Evolutionary conservation across 2,888 invertebrate species (phyloP).

Genomic region (Vannuccia rotundouncinata): DNA sequence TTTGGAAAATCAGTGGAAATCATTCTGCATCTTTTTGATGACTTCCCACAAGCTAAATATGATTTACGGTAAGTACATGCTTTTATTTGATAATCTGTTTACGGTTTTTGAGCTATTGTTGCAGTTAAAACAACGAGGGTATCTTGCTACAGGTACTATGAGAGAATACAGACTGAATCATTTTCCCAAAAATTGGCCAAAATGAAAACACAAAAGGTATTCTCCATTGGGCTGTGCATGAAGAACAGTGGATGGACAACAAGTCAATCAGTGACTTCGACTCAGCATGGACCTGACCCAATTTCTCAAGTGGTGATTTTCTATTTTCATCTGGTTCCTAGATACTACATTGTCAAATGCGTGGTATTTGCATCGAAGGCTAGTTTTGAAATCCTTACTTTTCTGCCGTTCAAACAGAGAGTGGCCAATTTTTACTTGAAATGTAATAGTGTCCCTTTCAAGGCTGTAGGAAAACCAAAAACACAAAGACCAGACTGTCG

Average conservation of each 20-base stretch:
- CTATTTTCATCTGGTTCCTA: background rate
- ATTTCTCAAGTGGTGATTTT: constrained; percentile 13
- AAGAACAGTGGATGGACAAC: constrained; percentile 6
- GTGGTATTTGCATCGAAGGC: background rate
- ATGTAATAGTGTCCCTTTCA: background rate
- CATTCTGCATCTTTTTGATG: constrained; percentile 38
- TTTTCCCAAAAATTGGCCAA: constrained; percentile 1
- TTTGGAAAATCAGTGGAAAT: constrained; percentile 42
- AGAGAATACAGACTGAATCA: background rate
- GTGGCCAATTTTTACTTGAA: background rate
- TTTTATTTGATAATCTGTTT: constrained; percentile 46
- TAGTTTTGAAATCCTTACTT: background rate
- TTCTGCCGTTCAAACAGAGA: too few species aligned
- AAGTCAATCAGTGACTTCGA: background rate
- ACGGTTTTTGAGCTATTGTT: constrained; percentile 43
- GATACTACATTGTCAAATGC: background rate
- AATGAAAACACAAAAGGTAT: constrained; percentile 7
- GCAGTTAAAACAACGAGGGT: background rate
- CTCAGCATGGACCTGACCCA: constrained; percentile 2
- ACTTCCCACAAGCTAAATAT: constrained; percentile 41
- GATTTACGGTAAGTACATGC: constrained; percentile 42
- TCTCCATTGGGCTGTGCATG: background rate
- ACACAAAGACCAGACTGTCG: background rate
- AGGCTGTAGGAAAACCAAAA: background rate
- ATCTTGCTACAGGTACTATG: constrained; percentile 27